phyloP scores from a whole-genome alignment of 2,888 invertebrate genomes.

The Apotomis capreana region DNA sequence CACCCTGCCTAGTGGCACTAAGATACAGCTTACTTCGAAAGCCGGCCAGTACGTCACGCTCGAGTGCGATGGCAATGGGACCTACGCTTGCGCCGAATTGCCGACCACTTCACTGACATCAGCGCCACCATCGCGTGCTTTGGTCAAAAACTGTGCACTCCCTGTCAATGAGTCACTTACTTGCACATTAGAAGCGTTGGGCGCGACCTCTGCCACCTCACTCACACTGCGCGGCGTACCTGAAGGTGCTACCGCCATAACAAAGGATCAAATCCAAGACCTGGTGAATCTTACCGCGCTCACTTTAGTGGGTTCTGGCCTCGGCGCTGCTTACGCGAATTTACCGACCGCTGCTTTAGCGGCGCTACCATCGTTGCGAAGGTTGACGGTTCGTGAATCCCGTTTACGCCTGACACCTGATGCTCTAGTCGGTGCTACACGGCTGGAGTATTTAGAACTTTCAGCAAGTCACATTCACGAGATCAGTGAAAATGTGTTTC shows the following conservation, averaged over 20 bases:
- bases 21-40: conserved; percentile 18
- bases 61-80: conserved; percentile 17
- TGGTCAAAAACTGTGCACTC: conserved; percentile 23
- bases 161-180: conserved; percentile 28
- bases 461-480: conserved; percentile 9
- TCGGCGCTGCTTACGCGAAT: not conserved
- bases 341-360: conserved; percentile 31
- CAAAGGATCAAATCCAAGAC: conserved; percentile 49
- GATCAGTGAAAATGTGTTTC: conserved; percentile 14
- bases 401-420: conserved; percentile 19
- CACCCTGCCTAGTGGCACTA: conserved; percentile 18
- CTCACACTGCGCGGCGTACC: conserved; percentile 85
- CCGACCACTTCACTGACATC: conserved; percentile 14
- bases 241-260: conserved; percentile 87
- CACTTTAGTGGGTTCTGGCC: conserved; percentile 17
- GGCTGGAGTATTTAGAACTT: conserved; percentile 35
- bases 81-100: conserved; percentile 24
- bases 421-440: conserved; percentile 6
- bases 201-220: conserved; percentile 84
- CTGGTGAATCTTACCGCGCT: conserved; percentile 19
- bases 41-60: conserved; percentile 25
- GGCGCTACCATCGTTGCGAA: conserved; percentile 29
- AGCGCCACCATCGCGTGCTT: conserved; percentile 21
- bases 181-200: conserved; percentile 28
- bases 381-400: conserved; percentile 21